These are phyloP conservation scores for Drosophila novamexicana DNA, from an alignment of 1,140 invertebrate genomes.

Conservation along the genomic window DNA sequence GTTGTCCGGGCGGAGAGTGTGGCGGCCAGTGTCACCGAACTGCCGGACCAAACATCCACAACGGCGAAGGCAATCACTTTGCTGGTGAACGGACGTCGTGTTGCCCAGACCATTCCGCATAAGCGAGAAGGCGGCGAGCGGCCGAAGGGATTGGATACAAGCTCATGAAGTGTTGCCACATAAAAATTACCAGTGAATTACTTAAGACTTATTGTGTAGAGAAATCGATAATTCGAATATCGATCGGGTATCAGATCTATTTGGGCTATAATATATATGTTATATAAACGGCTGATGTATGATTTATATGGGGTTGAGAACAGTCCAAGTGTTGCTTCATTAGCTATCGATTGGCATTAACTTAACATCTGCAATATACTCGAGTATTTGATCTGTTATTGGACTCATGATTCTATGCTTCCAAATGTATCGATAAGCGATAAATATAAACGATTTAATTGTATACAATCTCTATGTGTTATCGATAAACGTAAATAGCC, in stretches of 20 bases:
- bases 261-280: too few species aligned
- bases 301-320: too few species aligned
- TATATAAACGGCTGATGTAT: too few species aligned
- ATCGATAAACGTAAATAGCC: not conserved
- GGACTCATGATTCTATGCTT: too few species aligned
- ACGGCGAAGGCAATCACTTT: constrained; percentile 1
- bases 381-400: too few species aligned
- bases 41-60: not conserved
- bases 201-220: not conserved
- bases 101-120: not conserved
- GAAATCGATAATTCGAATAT: not conserved
- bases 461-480: too few species aligned
- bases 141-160: not conserved
- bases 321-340: too few species aligned
- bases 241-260: not conserved
- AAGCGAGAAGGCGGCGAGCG: not conserved
- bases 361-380: too few species aligned
- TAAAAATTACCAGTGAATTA: not conserved
- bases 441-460: not conserved
- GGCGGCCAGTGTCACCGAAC: not conserved
- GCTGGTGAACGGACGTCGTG: constrained; percentile 24
- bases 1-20: not conserved
- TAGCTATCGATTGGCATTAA: too few species aligned
- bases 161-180: not conserved
- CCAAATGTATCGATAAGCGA: not conserved